Base-by-base conservation (phyloP, 1,140 invertebrate species). In the Zaprionus kolodkinae region DNA sequence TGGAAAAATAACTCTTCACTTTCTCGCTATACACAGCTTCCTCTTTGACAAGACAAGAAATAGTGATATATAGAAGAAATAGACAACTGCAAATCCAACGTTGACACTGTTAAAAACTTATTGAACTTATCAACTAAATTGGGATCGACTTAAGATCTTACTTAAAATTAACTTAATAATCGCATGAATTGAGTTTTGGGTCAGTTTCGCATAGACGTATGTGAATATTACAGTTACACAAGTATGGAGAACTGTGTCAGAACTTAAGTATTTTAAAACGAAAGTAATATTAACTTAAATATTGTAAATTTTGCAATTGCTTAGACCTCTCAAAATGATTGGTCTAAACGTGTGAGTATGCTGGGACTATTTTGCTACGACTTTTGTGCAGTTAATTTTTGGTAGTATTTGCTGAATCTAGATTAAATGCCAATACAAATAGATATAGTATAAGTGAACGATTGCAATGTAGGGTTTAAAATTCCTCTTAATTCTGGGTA, bases 331-430 rank as follows among this genome's bases (percentile, higher is more conserved):
- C 7, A 62, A 56, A 63, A 7, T 6, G 59, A 62, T 56, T 21
- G 25, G 40, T 64, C 45, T 68, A 45, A 72, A 61, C 7, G 50
- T 77, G 33, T 57, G 11, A 11, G 59, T 71, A 57, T 63, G 21
- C 60, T 75, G 45, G 13, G 35, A 43, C 40, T 40, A 88, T 55
- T 65, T 80, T 55, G 64, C 85, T 88, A 88, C 71, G 45, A 64
- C 64, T 81, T 76, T 64, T 79, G 85, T 91, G 87, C 85, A 89
- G 66, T 79, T 79, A 75, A 55, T 38, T 71, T 70, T 64, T 38
- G 38, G 54, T 71, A 84, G 38, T 86, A 50, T 78, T 90, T 69
- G 69, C 67, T 76, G 59, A 52, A 64, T 65, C 66, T 59, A 71
- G 25, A 12, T 27, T 45, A 38, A 72, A 76, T 76, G 56, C 65